phyloP scores from a whole-genome alignment of 1,140 invertebrate species.

The Dendrolimus punctatus region DNA sequence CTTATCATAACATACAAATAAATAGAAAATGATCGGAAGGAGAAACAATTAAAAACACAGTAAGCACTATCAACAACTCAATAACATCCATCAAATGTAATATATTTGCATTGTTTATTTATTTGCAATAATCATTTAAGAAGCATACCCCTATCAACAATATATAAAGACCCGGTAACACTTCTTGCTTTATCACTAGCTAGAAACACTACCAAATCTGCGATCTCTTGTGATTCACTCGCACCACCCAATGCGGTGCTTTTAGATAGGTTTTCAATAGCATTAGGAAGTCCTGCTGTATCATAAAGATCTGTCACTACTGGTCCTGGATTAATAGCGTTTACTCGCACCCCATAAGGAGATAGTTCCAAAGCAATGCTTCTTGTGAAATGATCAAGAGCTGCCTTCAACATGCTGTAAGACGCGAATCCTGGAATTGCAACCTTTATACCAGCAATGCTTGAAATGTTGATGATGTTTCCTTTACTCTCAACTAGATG shows the following conservation, averaged over 20 bases:
- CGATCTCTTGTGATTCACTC: slow-evolving; percentile 74
- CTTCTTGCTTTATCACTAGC: slow-evolving; percentile 81
- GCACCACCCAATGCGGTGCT: slow-evolving; percentile 6
- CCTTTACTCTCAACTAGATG: slow-evolving; percentile 65
- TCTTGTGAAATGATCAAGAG: slow-evolving; percentile 82
- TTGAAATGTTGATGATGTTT: slow-evolving; percentile 83
- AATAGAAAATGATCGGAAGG: too few species aligned
- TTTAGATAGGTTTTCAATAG: background rate
- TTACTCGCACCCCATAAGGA: slow-evolving; percentile 77
- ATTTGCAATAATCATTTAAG: slow-evolving; percentile 2
- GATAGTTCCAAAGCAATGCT: slow-evolving; percentile 77
- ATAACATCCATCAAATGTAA: too few species aligned
- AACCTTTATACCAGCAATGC: slow-evolving; percentile 53
- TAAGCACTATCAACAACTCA: too few species aligned
- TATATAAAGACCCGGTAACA: slow-evolving; percentile 74
- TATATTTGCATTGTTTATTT: too few species aligned
- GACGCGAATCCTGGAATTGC: slow-evolving; percentile 55
- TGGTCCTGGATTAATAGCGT: slow-evolving; percentile 80
- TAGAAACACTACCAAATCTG: slow-evolving; percentile 80
- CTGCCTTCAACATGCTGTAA: slow-evolving; percentile 83
- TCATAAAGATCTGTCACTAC: slow-evolving; percentile 76
- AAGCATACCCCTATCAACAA: slow-evolving; percentile 11
- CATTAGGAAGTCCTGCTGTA: slow-evolving; percentile 1
- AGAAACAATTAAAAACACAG: too few species aligned
- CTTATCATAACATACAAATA: too few species aligned